Percentiles rank a stretch among this genome's conserved stretches.
These are phyloP conservation scores for Lycaon pictus DNA, from an alignment of 2,113 vertebrate genomes.

Conservation along the genomic window DNA sequence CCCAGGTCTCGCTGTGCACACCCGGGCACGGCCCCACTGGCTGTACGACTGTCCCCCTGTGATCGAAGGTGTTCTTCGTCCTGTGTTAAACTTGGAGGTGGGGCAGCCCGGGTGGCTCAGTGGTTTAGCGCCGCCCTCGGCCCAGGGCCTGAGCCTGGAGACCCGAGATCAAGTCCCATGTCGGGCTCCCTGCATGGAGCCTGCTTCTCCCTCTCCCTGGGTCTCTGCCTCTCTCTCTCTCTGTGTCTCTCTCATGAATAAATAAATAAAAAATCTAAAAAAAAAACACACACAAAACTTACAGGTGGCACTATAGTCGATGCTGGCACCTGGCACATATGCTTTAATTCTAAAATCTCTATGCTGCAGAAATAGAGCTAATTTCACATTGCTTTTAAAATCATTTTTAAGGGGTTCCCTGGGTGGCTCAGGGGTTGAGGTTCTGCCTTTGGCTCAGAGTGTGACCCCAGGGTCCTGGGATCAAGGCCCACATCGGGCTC, in stretches of 20 bases:
- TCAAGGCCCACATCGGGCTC: neutral
- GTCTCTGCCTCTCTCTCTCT: no score
- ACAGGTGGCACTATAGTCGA: neutral
- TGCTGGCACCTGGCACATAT: neutral
- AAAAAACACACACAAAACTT: neutral
- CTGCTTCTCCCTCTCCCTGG: no score
- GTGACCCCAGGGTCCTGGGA: neutral
- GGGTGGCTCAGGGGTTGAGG: neutral
- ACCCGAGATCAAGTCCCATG: no score
- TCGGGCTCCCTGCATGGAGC: no score
- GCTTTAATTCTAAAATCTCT: neutral
- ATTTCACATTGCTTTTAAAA: neutral
- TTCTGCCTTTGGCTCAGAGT: neutral
- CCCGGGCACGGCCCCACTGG: neutral
- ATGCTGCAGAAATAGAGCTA: neutral
- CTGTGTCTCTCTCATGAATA: no score
- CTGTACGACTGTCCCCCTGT: neutral
- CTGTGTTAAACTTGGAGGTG: neutral
- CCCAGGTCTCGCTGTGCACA: neutral
- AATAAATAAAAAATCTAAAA: no score
- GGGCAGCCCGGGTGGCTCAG: no score
- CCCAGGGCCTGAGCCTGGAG: no score
- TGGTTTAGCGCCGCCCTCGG: no score
- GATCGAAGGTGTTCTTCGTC: neutral
- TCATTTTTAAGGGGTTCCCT: neutral